phyloP scores from a whole-genome alignment of 1,140 invertebrate species.

The Drosophila sulfurigaster region DNA sequence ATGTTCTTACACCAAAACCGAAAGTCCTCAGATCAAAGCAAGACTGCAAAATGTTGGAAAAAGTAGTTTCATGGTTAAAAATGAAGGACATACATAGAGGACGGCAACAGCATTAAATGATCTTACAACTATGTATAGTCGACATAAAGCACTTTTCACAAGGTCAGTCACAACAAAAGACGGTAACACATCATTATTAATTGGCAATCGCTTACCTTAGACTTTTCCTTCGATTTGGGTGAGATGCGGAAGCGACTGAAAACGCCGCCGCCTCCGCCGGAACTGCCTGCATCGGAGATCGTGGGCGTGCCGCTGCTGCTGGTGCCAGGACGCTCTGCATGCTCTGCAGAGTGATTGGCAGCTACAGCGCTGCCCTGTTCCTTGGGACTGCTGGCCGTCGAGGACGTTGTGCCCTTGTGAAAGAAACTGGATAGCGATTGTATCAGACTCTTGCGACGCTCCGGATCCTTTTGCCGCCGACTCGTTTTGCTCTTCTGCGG shows the following conservation, averaged over 20 bases:
- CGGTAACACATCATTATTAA: background rate
- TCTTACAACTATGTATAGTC: background rate
- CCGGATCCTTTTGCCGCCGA: conserved; percentile 88
- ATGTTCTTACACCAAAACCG: conserved; percentile 85
- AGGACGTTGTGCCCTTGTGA: conserved; percentile 85
- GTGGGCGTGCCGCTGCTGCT: conserved; percentile 76
- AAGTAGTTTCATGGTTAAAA: conserved; percentile 50
- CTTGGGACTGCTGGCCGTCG: conserved; percentile 57
- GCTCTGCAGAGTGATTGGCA: conserved; percentile 71
- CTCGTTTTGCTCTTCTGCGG: conserved; percentile 81
- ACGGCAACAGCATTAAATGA: conserved; percentile 19
- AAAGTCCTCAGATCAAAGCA: conserved; percentile 85
- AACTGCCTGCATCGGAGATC: conserved; percentile 60
- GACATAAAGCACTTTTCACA: background rate
- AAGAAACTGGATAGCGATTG: conserved; percentile 94
- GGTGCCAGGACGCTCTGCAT: conserved; percentile 77
- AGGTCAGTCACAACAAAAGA: conserved; percentile 1
- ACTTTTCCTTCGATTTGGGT: conserved; percentile 89
- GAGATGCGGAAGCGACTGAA: conserved; percentile 88
- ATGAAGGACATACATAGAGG: conserved; percentile 50
- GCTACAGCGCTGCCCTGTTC: conserved; percentile 57
- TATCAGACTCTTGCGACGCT: conserved; percentile 92
- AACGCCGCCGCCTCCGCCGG: conserved; percentile 83
- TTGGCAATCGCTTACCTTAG: conserved; percentile 86
- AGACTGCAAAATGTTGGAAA: conserved; percentile 84